phyloP scores from a whole-genome alignment of 2,113 vertebrate genomes.

The Phyllopteryx taeniolatus region DNA sequence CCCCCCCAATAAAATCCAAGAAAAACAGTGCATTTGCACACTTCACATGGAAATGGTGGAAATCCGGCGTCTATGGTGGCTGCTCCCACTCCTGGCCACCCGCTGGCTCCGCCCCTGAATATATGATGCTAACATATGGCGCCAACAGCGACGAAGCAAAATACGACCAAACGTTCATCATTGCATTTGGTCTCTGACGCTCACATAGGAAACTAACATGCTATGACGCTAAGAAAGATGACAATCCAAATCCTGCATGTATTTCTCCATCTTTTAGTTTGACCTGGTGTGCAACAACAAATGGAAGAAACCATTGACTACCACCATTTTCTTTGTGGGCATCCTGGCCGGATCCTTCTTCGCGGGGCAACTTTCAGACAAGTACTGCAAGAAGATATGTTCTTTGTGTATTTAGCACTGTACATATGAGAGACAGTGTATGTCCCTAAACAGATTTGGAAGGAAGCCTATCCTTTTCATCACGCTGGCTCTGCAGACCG shows the following conservation, averaged over 20 bases:
- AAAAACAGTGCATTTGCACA: no score
- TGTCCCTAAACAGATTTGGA: constrained; percentile 74
- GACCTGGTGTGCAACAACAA: constrained; percentile 84
- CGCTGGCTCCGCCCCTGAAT: no score
- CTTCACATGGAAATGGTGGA: no score
- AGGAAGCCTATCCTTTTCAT: constrained; percentile 84
- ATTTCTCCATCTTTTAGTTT: constrained; percentile 71
- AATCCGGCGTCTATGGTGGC: no score
- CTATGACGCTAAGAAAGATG: not conserved
- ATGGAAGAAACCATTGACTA: constrained; percentile 83
- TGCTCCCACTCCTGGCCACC: no score
- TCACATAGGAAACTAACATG: not conserved
- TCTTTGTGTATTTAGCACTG: not conserved
- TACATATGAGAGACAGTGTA: not conserved
- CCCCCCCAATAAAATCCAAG: no score
- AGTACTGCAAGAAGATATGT: constrained; percentile 60
- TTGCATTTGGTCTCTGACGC: not conserved
- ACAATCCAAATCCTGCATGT: not conserved
- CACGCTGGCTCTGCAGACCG: constrained; percentile 81
- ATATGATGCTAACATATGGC: no score
- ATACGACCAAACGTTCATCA: no score
- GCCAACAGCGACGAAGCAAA: no score
- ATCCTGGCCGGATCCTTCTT: constrained; percentile 82
- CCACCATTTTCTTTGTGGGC: constrained; percentile 82
- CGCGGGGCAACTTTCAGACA: constrained; percentile 88